Evolutionary conservation across 1,140 invertebrate species (phyloP), one percentile per base, ranked within the genome.

Genomic region (Mya arenaria): DNA sequence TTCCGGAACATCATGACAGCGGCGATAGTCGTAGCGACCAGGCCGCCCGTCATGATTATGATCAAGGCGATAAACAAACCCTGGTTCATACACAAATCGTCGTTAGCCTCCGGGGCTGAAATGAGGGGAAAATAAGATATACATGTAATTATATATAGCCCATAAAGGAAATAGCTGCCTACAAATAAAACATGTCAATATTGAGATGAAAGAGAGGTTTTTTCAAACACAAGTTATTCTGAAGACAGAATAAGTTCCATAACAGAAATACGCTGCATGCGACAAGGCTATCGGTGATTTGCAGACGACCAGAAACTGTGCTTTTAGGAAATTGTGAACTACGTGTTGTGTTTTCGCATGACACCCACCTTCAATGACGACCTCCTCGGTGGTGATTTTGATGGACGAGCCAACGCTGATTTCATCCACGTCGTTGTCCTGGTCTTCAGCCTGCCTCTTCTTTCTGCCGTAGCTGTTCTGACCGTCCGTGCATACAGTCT

Each of bases 21-120:
- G 4, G 65, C 44, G 23, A 71, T 32, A 10, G 58, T 34, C 28
- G 77, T 32, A n/a, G 74, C 56, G n/a, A 58, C 17, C n/a, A 85
- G 58, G 13, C 72, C 72, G 19, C 25, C 44, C 1, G 58, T 37
- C 19, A 80, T 10, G n/a, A 68, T 34, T n/a, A 85, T 65, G n/a
- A 82, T 30, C 32, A 74, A 23, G 23, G 56, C 66, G 28, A 82
- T 41, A 48, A 85, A 80, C 13, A 75, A n/a, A 1, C 44, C 56
- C 23, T 82, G 79, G 56, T 78, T 71, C 66, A 85, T 63, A 39
- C 83, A 85, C 0, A 85, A 32, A 17, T 84, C 77, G 30, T 25
- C 56, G 30, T 65, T 56, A n/a, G 44, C 78, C 13, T 58, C 79
- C 1, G 78, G 39, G 36, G 25, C 83, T 85, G 41, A 63, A 30